Conservation (phyloP, 2,888 invertebrate genomes). For the Drosophila anomalata region DNA sequence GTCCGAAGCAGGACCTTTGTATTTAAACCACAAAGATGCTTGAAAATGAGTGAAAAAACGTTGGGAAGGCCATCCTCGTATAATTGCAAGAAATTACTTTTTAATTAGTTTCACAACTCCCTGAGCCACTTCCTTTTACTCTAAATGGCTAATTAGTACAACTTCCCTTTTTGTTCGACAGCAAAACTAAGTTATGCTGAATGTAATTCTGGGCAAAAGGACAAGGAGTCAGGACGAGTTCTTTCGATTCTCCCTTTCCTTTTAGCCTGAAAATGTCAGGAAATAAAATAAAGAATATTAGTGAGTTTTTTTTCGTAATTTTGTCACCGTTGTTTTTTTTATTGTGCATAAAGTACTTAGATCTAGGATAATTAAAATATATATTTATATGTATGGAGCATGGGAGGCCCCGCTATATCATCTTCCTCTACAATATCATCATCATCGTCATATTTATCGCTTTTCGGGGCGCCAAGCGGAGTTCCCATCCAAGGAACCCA, state of each 20-base stretch:
- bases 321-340: slow-evolving; percentile 84
- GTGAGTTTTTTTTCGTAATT: slow-evolving; percentile 75
- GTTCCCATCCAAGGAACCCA: slow-evolving; percentile 63
- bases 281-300: neutral
- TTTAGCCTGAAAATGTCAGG: neutral
- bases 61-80: slow-evolving; percentile 35
- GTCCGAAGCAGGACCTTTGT: slow-evolving; percentile 16
- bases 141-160: slow-evolving; percentile 38
- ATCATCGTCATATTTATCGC: slow-evolving; percentile 49
- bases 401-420: slow-evolving; percentile 59
- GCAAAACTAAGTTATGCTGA: slow-evolving; percentile 7
- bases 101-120: slow-evolving; percentile 62
- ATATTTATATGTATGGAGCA: slow-evolving; percentile 72
- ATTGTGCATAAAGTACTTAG: slow-evolving; percentile 83
- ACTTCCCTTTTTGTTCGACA: neutral
- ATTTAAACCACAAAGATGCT: slow-evolving; percentile 4
- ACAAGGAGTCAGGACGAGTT: neutral
- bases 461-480: slow-evolving; percentile 55
- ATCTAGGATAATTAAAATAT: slow-evolving; percentile 79
- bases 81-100: slow-evolving; percentile 58
- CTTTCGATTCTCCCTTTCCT: neutral
- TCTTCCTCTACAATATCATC: slow-evolving; percentile 57
- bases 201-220: slow-evolving; percentile 1
- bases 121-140: neutral
- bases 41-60: slow-evolving; percentile 20